Conservation (phyloP, 2,797 vertebrate genomes). For the Perdix hodgsoniae region DNA sequence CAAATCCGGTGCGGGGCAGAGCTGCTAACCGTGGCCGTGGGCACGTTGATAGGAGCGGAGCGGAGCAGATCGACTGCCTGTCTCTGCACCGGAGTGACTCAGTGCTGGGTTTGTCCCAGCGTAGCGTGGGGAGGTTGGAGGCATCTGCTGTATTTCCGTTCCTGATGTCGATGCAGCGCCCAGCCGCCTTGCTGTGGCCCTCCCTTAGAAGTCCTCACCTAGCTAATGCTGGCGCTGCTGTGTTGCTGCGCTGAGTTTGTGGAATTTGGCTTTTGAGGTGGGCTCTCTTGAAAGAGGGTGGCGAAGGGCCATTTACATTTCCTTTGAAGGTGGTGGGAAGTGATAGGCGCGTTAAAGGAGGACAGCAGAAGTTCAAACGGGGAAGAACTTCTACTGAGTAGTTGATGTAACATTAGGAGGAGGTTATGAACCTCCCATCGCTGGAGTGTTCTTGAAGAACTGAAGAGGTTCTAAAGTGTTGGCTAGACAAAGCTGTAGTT, state of each 20-base stretch:
- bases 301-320: background rate
- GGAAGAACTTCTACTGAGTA: background rate
- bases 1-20: background rate
- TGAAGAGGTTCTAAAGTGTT: background rate
- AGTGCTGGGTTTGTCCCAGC: background rate
- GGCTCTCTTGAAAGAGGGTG: background rate
- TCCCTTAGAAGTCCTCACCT: background rate
- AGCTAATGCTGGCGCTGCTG: background rate
- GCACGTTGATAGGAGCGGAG: background rate
- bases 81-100: background rate
- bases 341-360: background rate
- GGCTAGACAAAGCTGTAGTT: background rate
- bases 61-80: background rate
- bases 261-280: fast-evolving
- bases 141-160: background rate
- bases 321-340: background rate
- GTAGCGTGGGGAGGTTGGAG: background rate
- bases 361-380: background rate
- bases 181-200: background rate
- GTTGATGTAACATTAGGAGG: background rate
- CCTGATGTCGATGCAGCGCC: background rate
- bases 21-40: background rate
- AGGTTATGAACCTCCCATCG: background rate
- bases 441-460: background rate
- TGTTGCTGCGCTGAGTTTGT: background rate